Evolutionary conservation across 2,888 invertebrate species (phyloP), one percentile per base, ranked within the genome.

Genomic region (Gibbula magus): DNA sequence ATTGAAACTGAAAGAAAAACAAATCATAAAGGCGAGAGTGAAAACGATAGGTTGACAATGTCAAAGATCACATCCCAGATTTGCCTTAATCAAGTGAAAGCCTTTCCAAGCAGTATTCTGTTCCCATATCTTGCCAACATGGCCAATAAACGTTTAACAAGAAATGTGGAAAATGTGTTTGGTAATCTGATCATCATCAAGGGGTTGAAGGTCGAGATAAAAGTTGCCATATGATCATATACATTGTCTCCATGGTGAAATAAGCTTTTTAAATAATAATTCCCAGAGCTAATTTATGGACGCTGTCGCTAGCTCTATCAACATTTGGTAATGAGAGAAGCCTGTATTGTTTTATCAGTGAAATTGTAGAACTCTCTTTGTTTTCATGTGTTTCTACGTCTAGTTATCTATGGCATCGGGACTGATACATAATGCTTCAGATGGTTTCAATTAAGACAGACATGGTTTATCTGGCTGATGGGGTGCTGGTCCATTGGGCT

Each of bases 211-310:
- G 32, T 35, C 35, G 39, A 35, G 39, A 70, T 39, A 70, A 39
- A 35, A 39, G 32, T 70, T 70, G 56, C 35, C 29, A 70, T 20
- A 39, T 35, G 29, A 35, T 35, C 39, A 35, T 20, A 39, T 39
- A 13, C 70, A 70, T 70, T 70, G 70, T 70, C 70, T 70, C 70
- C 35, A 18, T 32, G 35, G 70, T 70, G 70, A 35, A 70, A 70
- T 39, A 70, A 35, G 29, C 29, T 70, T 70, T 70, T 35, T 39
- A 70, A 70, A 70, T 70, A 70, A 35, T 70, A 70, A 70, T 35
- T 70, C 35, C 20, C 32, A 35, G 32, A 39, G 39, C 70, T 70
- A 32, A 39, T 70, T 70, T 70, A 32, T 70, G 70, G 32, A 35
- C 2, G 20, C 35, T 70, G 16, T 32, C 29, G 35, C 39, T 70